Evolutionary conservation across 2,888 invertebrate species (phyloP), one percentile per base, ranked within the genome.

Genomic region (Sicus ferrugineus): DNA sequence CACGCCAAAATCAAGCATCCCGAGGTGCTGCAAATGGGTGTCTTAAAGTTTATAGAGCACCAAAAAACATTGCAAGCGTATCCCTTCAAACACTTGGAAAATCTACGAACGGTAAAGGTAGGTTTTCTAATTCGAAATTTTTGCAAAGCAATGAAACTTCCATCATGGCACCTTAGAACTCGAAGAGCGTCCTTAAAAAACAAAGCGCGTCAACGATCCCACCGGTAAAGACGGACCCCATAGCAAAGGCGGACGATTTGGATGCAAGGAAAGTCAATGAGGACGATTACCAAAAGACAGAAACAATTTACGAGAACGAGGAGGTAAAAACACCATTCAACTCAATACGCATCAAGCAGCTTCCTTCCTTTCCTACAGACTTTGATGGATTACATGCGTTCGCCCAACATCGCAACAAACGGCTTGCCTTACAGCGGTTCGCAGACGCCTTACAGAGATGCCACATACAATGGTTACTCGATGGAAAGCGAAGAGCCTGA

Each of bases 1-100:
- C 66, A 66, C 26, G 66, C 66, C 1, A 34, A 66, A n/a, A 21
- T 66, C 26, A 66, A 66, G 19, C 66, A 66, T 38, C 21, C 9
- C n/a, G 66, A 66, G 1, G 46, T 66, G 30, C n/a, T 46, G 21
- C 23, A 30, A 19, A 56, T 56, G 28, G 66, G 66, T 14, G 56
- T 56, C 28, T 38, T 66, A 0, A 66, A 66, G 46, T 66, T 66
- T 26, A 42, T 66, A 11, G 56, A 66, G 21, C 56, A 16, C 0
- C 56, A 56, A 5, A 66, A 66, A 56, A 42, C 58, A 19, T 42
- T 56, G 6, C 19, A 66, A 28, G 66, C 42, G n/a, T 42, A 58
- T 50, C 31, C 14, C 1, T 19, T n/a, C 4, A 14, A 21, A 30
- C 6, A 52, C 2, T 23, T 30, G 14, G 30, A 31, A 2, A 2